These are phyloP conservation scores for Menidia menidia DNA, from an alignment of 2,797 vertebrate species.

Conservation along the genomic window DNA sequence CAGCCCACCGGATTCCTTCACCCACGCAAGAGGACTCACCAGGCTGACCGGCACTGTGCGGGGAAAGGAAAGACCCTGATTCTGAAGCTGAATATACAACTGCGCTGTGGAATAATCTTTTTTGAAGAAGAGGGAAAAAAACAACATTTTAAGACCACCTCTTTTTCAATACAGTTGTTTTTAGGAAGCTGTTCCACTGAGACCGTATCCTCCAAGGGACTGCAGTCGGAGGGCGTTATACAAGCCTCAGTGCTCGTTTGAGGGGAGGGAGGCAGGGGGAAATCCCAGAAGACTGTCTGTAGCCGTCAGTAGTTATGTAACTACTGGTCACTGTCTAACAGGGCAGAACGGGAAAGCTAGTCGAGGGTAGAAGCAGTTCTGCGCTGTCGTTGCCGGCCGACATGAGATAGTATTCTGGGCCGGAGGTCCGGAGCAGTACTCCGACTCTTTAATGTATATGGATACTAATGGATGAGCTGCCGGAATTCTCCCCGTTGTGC, in stretches of 20 bases:
- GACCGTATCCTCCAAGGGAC: constrained; percentile 24
- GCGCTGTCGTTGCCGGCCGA: constrained; percentile 11
- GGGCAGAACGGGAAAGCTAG: constrained; percentile 14
- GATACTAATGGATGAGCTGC: constrained; percentile 62
- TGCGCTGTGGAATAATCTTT: neutral
- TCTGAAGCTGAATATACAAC: neutral
- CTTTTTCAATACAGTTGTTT: constrained; percentile 10
- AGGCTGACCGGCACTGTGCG: neutral
- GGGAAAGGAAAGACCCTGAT: constrained; percentile 5
- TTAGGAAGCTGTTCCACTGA: constrained; percentile 2
- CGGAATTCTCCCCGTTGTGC: constrained; percentile 29
- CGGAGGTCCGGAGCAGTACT: neutral
- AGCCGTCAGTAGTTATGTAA: constrained; percentile 33
- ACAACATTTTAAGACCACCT: neutral
- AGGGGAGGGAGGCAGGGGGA: constrained; percentile 46
- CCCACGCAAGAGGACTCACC: neutral
- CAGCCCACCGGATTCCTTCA: neutral
- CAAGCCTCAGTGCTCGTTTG: constrained; percentile 39
- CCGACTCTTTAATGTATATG: constrained; percentile 28
- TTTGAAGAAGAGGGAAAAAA: neutral
- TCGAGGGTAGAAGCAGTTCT: neutral
- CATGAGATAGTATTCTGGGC: constrained; percentile 4
- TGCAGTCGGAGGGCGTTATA: constrained; percentile 40
- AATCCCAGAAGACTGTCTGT: constrained; percentile 24
- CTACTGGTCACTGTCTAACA: neutral